A percentile compares a stretch with the other conserved stretches of the same genome.
Conservation (phyloP, 2,113 vertebrate genomes). For the Chlorocebus sabaeus region DNA sequence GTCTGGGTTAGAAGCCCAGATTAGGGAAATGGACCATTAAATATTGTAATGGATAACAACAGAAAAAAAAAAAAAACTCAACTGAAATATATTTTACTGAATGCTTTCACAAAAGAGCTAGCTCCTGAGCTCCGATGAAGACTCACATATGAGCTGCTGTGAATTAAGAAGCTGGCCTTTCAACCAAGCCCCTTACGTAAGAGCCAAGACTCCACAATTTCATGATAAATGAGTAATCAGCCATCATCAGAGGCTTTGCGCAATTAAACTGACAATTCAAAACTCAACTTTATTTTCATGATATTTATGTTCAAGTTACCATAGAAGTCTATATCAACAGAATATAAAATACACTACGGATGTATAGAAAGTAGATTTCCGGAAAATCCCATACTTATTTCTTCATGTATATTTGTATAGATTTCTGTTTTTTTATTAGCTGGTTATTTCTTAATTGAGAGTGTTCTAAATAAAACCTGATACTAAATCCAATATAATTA, state of each 20-base stretch:
- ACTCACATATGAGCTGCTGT: neutral
- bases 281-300: conserved; percentile 52
- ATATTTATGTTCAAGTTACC: conserved; percentile 28
- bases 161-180: neutral
- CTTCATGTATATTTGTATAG: neutral
- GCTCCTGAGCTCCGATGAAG: neutral
- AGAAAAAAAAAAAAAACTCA: neutral
- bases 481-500: conserved; percentile 20
- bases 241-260: conserved; percentile 9
- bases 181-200: neutral
- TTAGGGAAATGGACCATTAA: conserved; percentile 33
- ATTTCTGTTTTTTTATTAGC: conserved; percentile 17
- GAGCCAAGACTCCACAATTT: neutral
- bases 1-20: neutral
- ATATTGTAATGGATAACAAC: conserved; percentile 31
- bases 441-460: conserved; percentile 33
- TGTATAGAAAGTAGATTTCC: neutral
- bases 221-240: neutral
- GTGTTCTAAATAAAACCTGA: conserved; percentile 33
- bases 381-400: neutral
- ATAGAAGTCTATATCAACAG: neutral
- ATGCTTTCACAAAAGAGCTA: neutral
- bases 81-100: conserved; percentile 32
- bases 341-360: conserved; percentile 1
- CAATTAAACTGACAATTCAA: conserved; percentile 19